Evolutionary conservation across 2,113 vertebrate species (phyloP).

Genomic region (Acanthochromis polyacanthus): DNA sequence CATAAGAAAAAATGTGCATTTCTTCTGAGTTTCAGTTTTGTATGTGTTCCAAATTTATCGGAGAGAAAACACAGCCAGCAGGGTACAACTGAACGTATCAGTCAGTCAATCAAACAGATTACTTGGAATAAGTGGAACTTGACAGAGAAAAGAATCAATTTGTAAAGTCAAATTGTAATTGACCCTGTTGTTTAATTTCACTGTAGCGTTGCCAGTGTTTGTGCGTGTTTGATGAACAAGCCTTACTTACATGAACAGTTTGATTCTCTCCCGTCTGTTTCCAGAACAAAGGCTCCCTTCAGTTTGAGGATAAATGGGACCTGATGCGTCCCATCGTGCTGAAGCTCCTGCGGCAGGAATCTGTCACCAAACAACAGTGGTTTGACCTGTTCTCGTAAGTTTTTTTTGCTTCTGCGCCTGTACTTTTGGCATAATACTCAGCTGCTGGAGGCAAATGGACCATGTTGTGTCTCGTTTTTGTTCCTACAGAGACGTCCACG

Average conservation of each 20-base stretch:
- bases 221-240: not conserved
- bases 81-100: no score
- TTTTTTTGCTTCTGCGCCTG: not conserved
- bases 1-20: not conserved
- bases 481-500: conserved; percentile 93
- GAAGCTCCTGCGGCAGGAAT: conserved; percentile 98
- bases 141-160: no score
- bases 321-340: conserved; percentile 98
- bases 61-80: not conserved
- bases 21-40: not conserved
- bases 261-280: conserved; percentile 5
- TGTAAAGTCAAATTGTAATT: not conserved
- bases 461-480: not conserved
- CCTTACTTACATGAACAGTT: no score
- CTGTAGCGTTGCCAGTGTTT: not conserved
- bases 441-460: not conserved
- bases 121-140: no score
- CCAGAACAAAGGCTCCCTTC: conserved; percentile 98
- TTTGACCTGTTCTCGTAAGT: conserved; percentile 99
- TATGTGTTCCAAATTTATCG: not conserved
- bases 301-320: conserved; percentile 99
- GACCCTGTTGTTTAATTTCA: not conserved
- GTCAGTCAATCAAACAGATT: no score
- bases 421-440: not conserved
- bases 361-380: conserved; percentile 98